These are phyloP conservation scores for Columbina picui DNA, from an alignment of 2,113 vertebrate species.

Conservation along the genomic window DNA sequence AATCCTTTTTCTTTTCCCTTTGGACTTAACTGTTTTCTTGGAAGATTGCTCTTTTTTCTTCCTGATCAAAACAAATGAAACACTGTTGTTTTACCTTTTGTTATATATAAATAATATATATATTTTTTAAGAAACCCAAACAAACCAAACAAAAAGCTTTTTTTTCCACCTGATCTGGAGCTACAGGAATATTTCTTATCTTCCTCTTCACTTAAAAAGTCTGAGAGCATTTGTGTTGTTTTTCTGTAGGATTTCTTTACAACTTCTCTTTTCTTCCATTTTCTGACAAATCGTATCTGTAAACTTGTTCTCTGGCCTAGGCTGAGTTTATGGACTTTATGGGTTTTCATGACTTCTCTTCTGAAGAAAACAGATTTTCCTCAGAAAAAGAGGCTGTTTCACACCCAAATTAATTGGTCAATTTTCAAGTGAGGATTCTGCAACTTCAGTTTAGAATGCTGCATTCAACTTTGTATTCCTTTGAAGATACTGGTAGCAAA, in stretches of 20 bases:
- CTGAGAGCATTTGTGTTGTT: background rate
- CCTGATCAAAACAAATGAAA: background rate
- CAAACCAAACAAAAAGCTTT: background rate
- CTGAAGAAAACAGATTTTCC: background rate
- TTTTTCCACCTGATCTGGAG: background rate
- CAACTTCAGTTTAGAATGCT: constrained; percentile 5
- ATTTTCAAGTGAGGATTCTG: background rate
- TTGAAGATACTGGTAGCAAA: constrained; percentile 18
- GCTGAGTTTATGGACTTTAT: background rate
- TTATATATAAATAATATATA: background rate
- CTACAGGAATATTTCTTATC: background rate
- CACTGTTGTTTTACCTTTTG: background rate
- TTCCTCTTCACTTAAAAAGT: background rate
- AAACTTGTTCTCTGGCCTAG: background rate
- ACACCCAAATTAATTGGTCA: constrained; percentile 4
- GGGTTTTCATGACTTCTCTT: background rate
- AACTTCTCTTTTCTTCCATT: constrained; percentile 9
- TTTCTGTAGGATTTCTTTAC: background rate
- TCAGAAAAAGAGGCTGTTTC: background rate
- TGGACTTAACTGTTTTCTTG: background rate
- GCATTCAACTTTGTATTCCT: constrained; percentile 16
- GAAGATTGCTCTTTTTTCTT: background rate
- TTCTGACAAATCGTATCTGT: background rate
- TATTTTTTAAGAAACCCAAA: too few species aligned
- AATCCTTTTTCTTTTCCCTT: background rate